Evolutionary conservation across 2,888 invertebrate genomes (phyloP).

Genomic region (Heliconius aoede): DNA sequence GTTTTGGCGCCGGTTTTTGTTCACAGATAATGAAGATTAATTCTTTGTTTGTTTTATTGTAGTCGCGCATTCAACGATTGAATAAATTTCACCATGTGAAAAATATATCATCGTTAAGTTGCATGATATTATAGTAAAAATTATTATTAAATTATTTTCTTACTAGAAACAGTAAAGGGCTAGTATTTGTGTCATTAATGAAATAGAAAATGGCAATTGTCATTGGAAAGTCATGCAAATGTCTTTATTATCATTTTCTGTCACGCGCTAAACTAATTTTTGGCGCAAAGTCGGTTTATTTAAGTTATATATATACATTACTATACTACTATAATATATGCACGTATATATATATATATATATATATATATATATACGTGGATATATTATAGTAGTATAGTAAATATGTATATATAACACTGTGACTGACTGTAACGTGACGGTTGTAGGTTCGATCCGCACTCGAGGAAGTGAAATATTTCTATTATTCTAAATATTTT

Average conservation of each 20-base stretch:
- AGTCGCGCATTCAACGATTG: background rate
- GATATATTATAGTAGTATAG: too few relatives aligned
- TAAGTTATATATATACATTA: too few relatives aligned
- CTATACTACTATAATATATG: too few relatives aligned
- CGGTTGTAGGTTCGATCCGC: too few relatives aligned
- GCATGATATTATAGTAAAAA: background rate
- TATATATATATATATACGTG: too few relatives aligned
- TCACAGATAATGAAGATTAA: background rate
- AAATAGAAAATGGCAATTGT: constrained; percentile 7
- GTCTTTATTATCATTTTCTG: constrained; percentile 55
- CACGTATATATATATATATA: too few relatives aligned
- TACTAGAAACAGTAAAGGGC: background rate
- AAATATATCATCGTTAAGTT: background rate
- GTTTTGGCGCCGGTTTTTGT: background rate
- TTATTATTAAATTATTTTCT: background rate
- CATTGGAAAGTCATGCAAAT: constrained; percentile 7
- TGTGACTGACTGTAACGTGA: too few relatives aligned
- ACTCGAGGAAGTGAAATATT: too few relatives aligned
- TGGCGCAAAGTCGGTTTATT: too few relatives aligned
- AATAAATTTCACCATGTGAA: background rate
- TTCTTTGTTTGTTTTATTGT: background rate
- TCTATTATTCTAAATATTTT: too few relatives aligned
- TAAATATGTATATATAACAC: too few relatives aligned
- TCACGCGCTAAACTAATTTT: too few relatives aligned
- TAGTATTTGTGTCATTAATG: background rate